Conservation (phyloP, 2,113 vertebrate genomes). For the Protobothrops flavoviridis region DNA sequence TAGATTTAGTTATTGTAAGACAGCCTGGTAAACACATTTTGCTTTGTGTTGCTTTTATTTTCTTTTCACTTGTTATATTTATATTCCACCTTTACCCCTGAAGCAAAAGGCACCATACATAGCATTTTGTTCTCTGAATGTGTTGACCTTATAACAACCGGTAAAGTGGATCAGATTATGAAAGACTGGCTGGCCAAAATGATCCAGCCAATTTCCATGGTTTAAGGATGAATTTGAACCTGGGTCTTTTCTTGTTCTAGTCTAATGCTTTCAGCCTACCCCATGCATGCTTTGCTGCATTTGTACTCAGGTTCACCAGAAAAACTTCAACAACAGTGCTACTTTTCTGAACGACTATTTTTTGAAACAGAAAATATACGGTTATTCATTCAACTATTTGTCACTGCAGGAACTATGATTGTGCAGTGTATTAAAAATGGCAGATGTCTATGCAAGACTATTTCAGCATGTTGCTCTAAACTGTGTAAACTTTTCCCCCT, state of each 20-base stretch:
- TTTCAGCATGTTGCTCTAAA: background rate
- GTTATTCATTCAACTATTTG: background rate
- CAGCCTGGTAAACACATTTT: background rate
- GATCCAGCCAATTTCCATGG: background rate
- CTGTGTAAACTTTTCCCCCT: slow-evolving; percentile 34
- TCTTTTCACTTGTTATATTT: background rate
- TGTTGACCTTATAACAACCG: background rate
- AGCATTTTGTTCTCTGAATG: background rate
- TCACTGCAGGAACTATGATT: background rate
- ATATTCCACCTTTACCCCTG: background rate
- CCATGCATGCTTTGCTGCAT: background rate
- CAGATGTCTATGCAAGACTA: background rate
- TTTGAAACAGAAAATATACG: background rate
- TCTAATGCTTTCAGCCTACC: background rate
- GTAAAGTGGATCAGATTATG: background rate
- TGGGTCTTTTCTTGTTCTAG: background rate
- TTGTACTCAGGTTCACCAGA: background rate
- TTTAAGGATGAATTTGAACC: background rate
- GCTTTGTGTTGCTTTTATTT: background rate
- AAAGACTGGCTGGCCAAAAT: background rate
- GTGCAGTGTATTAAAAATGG: background rate
- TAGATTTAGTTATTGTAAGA: background rate
- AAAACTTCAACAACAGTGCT: background rate
- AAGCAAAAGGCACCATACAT: background rate
- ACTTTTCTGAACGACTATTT: background rate